These are phyloP conservation scores for Anthonomus grandis DNA, from an alignment of 1,140 invertebrate genomes.

Conservation along the genomic window DNA sequence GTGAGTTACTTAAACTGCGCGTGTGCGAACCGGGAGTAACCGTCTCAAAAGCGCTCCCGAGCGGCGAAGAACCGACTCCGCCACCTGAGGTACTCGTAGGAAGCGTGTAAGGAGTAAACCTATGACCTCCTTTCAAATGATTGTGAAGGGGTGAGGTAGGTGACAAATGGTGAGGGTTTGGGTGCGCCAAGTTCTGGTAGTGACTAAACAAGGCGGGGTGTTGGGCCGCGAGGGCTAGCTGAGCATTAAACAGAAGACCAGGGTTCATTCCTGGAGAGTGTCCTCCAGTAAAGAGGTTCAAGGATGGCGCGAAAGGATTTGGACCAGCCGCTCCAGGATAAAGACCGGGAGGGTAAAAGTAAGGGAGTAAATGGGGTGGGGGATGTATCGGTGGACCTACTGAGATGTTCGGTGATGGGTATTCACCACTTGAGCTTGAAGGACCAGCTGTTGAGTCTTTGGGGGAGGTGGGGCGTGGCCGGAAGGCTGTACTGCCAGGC, in stretches of 20 bases:
- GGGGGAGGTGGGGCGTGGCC: slow-evolving; percentile 55
- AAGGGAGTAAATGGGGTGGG: slow-evolving; percentile 76
- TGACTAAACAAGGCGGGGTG: slow-evolving; percentile 72
- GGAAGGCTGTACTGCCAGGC: slow-evolving; percentile 56
- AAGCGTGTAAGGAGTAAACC: slow-evolving; percentile 82
- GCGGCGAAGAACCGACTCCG: slow-evolving; percentile 53
- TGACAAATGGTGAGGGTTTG: slow-evolving; percentile 51
- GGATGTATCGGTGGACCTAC: slow-evolving; percentile 85
- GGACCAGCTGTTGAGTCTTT: slow-evolving; percentile 52
- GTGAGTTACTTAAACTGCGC: slow-evolving; percentile 66
- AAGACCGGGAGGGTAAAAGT: slow-evolving; percentile 82
- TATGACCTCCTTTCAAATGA: slow-evolving; percentile 56
- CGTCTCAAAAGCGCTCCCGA: slow-evolving; percentile 79
- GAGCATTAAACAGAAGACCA: slow-evolving; percentile 78
- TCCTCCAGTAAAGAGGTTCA: slow-evolving; percentile 57
- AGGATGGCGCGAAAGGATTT: slow-evolving; percentile 67
- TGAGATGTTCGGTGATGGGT: slow-evolving; percentile 80
- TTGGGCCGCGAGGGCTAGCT: slow-evolving; percentile 75
- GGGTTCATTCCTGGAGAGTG: slow-evolving; percentile 61
- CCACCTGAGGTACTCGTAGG: slow-evolving; percentile 49
- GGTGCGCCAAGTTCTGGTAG: slow-evolving; percentile 58
- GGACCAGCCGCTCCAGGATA: slow-evolving; percentile 62
- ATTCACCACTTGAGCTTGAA: slow-evolving; percentile 56
- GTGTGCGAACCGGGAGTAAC: slow-evolving; percentile 69
- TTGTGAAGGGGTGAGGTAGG: slow-evolving; percentile 54